Evolutionary conservation across 2,797 vertebrate species (phyloP).

Genomic region (Dallia pectoralis): DNA sequence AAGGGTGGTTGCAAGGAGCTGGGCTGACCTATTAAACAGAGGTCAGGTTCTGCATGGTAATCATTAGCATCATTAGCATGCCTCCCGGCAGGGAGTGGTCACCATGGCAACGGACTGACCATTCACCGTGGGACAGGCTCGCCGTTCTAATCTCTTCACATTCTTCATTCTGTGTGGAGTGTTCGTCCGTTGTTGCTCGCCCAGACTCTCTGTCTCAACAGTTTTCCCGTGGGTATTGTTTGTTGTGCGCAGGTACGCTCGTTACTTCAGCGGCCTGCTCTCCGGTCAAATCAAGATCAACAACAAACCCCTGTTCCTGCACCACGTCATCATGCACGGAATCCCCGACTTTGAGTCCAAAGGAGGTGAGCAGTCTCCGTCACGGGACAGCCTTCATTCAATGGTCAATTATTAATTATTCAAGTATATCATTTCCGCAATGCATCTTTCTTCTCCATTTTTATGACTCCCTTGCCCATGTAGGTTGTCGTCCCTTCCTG

Average conservation of each 20-base stretch:
- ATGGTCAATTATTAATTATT: background rate
- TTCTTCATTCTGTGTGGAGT: conserved; percentile 18
- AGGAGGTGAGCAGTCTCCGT: conserved; percentile 78
- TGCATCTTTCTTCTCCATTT: background rate
- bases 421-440: background rate
- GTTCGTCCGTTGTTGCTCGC: background rate
- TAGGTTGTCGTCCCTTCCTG: conserved; percentile 95
- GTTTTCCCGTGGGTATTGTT: background rate
- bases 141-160: conserved; percentile 28
- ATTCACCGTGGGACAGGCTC: background rate
- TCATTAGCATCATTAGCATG: conserved; percentile 61
- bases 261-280: conserved; percentile 93
- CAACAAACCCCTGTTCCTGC: conserved; percentile 96
- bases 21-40: conserved; percentile 43
- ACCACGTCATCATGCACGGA: conserved; percentile 97
- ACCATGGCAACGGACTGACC: background rate
- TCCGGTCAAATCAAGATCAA: conserved; percentile 96
- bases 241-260: conserved; percentile 80
- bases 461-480: background rate
- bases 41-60: conserved; percentile 50
- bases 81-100: conserved; percentile 20
- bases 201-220: background rate
- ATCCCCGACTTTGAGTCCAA: conserved; percentile 96
- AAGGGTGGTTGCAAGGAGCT: conserved; percentile 24
- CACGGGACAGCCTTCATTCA: background rate